Base-by-base conservation (phyloP, 2,797 vertebrate species). In the Carduelis carduelis region DNA sequence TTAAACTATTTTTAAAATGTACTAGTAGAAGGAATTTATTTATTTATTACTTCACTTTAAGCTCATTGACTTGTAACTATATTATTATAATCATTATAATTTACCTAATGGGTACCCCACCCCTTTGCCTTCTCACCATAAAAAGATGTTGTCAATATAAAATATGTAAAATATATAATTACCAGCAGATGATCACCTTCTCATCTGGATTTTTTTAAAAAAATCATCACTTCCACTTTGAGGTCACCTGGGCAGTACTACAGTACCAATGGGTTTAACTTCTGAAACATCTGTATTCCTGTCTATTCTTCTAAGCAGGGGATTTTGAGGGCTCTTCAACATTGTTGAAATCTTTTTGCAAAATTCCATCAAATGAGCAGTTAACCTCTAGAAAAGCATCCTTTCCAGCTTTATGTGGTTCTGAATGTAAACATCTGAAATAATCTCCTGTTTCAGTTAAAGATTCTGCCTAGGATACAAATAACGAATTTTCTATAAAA, bases 61-160 rank as follows among this genome's bases (percentile, higher is more conserved):
- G 66, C 2, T 66, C 0, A 2, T 14, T 56, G 20, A 34, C 21
- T 52, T 59, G 6, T 5, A 39, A 28, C 46, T 14, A 47, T 53
- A 34, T 64, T 24, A 26, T 49, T 56, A 26, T 34, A 34, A 64
- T 41, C 4, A 55, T 63, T 74, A 5, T 34, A 80, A 16, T 11
- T 85, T 77, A 7, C 8, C 19, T 75, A 71, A 59, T 30, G 16
- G 2, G 0, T 61, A 34, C 5, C 18, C 1, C 16, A 18, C 2
- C 3, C 5, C 11, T 44, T 37, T 15, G 44, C 8, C 4, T 21
- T 50, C 20, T 43, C 57, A 49, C 4, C 0, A 0, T 14, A 56
- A 78, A 68, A 53, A 59, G 7, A 10, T 49, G 12, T 11, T 53
- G 30, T 23, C 17, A 50, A 43, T 49, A 64, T 35, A 28, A 86